These are phyloP conservation scores for Mirounga angustirostris DNA, from an alignment of 2,113 vertebrate species.

Conservation along the genomic window DNA sequence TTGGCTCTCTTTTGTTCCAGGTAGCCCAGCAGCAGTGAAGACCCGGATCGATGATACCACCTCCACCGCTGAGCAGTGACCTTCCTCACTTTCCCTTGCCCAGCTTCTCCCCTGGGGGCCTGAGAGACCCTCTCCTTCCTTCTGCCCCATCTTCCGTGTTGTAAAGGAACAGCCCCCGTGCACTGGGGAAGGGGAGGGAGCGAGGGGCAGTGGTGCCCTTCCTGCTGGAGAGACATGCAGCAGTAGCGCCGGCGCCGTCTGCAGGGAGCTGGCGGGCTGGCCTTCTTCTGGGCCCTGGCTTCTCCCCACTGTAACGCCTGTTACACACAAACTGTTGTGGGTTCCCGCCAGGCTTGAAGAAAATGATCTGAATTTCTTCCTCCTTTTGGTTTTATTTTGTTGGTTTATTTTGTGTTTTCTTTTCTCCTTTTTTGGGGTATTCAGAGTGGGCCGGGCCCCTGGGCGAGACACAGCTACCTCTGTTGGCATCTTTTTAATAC, in stretches of 20 bases:
- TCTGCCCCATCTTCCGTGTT: slow-evolving; percentile 74
- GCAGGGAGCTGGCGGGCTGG: slow-evolving; percentile 86
- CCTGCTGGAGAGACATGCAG: slow-evolving; percentile 82
- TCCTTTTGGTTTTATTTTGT: slow-evolving; percentile 84
- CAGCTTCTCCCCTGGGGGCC: slow-evolving; percentile 78
- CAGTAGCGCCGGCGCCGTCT: slow-evolving; percentile 84
- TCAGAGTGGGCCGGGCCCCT: slow-evolving; percentile 88
- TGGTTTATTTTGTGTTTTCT: slow-evolving; percentile 90
- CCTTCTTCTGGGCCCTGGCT: slow-evolving; percentile 78
- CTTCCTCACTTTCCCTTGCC: slow-evolving; percentile 83
- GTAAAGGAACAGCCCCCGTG: slow-evolving; percentile 74
- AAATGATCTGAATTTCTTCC: slow-evolving; percentile 82
- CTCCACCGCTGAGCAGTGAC: slow-evolving; percentile 86
- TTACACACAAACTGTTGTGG: slow-evolving; percentile 88
- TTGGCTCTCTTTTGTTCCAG: slow-evolving; percentile 66
- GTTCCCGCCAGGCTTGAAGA: slow-evolving; percentile 86
- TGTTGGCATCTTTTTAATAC: slow-evolving; percentile 93
- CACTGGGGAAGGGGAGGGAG: slow-evolving; percentile 66
- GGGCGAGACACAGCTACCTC: slow-evolving; percentile 93
- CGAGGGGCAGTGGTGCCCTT: slow-evolving; percentile 75
- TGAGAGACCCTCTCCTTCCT: slow-evolving; percentile 73
- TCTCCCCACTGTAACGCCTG: slow-evolving; percentile 85
- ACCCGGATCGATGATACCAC: slow-evolving; percentile 74
- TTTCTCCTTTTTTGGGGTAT: slow-evolving; percentile 83
- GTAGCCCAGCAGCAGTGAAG: slow-evolving; percentile 91